phyloP scores from a whole-genome alignment of 1,140 invertebrate species.

The Bilobella aurantiaca region DNA sequence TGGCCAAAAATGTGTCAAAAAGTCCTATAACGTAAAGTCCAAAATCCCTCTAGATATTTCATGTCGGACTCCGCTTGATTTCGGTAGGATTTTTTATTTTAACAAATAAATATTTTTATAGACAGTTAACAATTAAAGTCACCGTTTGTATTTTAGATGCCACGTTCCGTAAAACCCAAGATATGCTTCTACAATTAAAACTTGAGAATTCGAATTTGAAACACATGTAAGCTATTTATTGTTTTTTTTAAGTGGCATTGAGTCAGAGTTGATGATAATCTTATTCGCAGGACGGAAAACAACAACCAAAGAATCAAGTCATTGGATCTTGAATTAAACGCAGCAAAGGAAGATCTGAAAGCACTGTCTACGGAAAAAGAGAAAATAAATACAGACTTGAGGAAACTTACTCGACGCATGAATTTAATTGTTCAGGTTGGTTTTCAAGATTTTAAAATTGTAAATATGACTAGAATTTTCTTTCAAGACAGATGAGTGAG shows the following conservation, averaged over 20 bases:
- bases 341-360: constrained; percentile 22
- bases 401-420: constrained; percentile 16
- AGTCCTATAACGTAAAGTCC: constrained; percentile 91
- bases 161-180: constrained; percentile 23
- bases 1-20: constrained; percentile 90
- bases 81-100: no score
- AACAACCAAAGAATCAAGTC: neutral
- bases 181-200: constrained; percentile 22
- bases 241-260: no score
- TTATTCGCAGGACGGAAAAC: constrained; percentile 3
- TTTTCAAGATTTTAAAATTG: no score
- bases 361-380: constrained; percentile 13
- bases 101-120: no score
- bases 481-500: no score
- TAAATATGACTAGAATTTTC: no score
- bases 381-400: constrained; percentile 17
- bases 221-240: constrained; percentile 15
- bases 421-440: constrained; percentile 24
- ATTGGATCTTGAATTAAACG: constrained; percentile 8
- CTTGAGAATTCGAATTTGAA: constrained; percentile 22
- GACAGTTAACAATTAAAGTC: constrained; percentile 90
- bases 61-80: constrained; percentile 15
- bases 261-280: no score
- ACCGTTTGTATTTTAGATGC: no score
- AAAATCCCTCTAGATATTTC: constrained; percentile 64